Evolutionary conservation across 2,113 vertebrate species (phyloP).

Genomic region (Gnathonemus longibarbis): DNA sequence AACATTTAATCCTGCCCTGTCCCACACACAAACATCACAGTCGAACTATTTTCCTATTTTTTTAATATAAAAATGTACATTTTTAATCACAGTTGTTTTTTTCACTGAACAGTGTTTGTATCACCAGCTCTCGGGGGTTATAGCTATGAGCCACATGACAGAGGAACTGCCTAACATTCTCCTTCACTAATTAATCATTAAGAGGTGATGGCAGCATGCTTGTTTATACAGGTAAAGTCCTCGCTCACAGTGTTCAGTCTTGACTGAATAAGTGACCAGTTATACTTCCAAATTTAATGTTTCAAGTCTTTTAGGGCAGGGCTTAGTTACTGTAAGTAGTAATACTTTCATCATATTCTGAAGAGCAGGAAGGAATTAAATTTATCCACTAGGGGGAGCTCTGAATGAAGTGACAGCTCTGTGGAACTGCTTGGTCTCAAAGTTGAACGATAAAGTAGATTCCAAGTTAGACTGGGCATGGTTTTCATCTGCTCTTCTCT

Average conservation of each 20-base stretch:
- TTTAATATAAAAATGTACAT: background rate
- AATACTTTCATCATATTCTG: background rate
- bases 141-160: background rate
- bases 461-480: background rate
- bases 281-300: background rate
- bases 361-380: background rate
- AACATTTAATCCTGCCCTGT: background rate
- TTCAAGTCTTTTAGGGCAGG: background rate
- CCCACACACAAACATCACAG: background rate
- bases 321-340: background rate
- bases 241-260: background rate
- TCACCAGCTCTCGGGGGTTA: background rate
- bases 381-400: background rate
- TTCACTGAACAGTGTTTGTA: background rate
- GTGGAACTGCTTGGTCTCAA: background rate
- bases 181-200: background rate
- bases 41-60: background rate
- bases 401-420: background rate
- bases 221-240: background rate
- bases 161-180: background rate
- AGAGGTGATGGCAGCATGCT: background rate
- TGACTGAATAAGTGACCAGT: background rate
- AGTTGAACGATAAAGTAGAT: background rate
- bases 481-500: conserved; percentile 38
- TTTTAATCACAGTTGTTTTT: background rate